These are phyloP conservation scores for Notarius quadriscutis DNA, from an alignment of 2,113 vertebrate species.

Conservation along the genomic window DNA sequence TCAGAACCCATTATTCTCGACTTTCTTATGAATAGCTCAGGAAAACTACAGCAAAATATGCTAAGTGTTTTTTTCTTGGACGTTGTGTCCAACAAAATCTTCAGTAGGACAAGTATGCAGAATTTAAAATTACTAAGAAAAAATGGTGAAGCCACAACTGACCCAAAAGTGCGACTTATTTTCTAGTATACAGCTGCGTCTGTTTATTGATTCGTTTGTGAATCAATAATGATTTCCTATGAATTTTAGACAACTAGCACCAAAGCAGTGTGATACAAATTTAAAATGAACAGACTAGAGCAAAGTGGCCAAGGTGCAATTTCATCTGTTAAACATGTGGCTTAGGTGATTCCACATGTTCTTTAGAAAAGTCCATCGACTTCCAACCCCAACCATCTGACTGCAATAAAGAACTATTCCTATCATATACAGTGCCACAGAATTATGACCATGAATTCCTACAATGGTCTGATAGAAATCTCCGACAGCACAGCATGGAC, in stretches of 20 bases:
- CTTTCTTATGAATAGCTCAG: not conserved
- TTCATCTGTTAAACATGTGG: not conserved
- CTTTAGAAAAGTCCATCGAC: not conserved
- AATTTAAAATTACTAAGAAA: not conserved
- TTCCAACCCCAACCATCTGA: not conserved
- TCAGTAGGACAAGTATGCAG: not conserved
- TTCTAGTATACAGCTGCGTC: not conserved
- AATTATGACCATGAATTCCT: not conserved
- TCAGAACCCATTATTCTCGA: not conserved
- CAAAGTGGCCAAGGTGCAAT: not conserved
- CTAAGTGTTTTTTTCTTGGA: not conserved
- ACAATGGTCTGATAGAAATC: not conserved
- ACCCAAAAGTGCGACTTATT: not conserved
- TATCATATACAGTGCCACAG: not conserved
- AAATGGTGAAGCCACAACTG: not conserved
- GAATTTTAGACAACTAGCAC: not conserved
- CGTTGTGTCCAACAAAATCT: not conserved
- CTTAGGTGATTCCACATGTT: not conserved
- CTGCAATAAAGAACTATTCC: not conserved
- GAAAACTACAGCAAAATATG: not conserved
- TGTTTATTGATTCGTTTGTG: not conserved
- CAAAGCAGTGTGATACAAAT: not conserved
- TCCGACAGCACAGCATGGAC: not conserved
- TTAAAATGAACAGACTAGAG: not conserved
- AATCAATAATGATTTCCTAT: not conserved